phyloP scores from a whole-genome alignment of 2,113 vertebrate genomes.

The sheep (Ovis aries) region DNA sequence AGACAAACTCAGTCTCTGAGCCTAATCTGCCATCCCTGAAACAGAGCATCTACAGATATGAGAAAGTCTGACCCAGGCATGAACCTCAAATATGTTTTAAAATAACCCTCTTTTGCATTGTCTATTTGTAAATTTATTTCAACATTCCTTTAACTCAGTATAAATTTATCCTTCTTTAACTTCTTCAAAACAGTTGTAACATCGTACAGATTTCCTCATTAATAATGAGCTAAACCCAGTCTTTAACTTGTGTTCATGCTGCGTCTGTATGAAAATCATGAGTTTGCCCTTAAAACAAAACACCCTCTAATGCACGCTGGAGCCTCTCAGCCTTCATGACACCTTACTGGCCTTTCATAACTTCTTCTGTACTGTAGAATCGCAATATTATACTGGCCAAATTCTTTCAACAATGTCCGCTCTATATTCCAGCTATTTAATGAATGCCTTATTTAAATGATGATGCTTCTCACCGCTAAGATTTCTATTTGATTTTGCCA shows the following conservation, averaged over 20 bases:
- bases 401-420: no score
- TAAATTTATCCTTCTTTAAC: neutral
- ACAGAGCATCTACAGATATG: neutral
- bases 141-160: neutral
- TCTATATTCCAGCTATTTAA: neutral
- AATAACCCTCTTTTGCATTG: neutral
- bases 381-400: neutral
- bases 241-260: neutral
- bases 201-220: neutral
- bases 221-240: neutral
- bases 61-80: neutral
- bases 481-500: neutral
- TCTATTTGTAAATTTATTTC: neutral
- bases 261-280: neutral
- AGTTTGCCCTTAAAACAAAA: neutral
- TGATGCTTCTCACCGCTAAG: neutral
- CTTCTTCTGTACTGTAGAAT: neutral
- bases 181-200: neutral
- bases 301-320: neutral
- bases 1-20: neutral
- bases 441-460: neutral
- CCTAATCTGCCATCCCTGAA: neutral
- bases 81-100: neutral
- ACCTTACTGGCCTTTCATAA: neutral
- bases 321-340: neutral